These are phyloP conservation scores for Tetramorium parvispinum DNA, from an alignment of 1,140 invertebrate genomes.

Conservation along the genomic window DNA sequence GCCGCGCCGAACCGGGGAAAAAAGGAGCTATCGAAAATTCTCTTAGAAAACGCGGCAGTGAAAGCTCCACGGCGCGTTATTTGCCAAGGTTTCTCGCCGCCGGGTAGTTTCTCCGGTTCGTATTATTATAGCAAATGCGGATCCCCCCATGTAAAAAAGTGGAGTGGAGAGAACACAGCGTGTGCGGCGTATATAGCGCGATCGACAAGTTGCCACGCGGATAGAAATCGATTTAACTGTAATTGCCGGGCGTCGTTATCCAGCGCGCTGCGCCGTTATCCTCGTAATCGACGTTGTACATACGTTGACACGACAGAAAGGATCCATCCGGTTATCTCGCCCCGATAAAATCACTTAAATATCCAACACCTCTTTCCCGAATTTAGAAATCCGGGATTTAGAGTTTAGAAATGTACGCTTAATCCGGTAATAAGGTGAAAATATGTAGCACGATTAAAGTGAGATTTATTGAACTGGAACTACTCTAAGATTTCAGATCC, in stretches of 20 bases:
- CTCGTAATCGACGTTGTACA: slow-evolving; percentile 36
- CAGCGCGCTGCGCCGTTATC: slow-evolving; percentile 8
- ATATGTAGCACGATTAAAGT: not conserved
- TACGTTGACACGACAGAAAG: slow-evolving; percentile 43
- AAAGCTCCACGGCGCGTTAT: slow-evolving; percentile 55
- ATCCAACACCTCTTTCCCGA: slow-evolving; percentile 15
- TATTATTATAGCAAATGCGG: slow-evolving; percentile 38
- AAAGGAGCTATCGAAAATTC: slow-evolving; percentile 53
- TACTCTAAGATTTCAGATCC: not conserved
- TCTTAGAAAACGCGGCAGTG: slow-evolving; percentile 38
- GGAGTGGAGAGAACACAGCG: slow-evolving; percentile 7
- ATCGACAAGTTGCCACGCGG: slow-evolving; percentile 46
- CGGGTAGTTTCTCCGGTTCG: slow-evolving; percentile 43
- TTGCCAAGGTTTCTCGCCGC: slow-evolving; percentile 52
- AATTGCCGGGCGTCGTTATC: slow-evolving; percentile 55
- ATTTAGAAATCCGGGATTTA: not conserved
- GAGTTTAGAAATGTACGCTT: not conserved
- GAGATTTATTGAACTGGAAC: not conserved
- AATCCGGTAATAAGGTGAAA: not conserved
- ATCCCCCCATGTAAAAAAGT: slow-evolving; percentile 12
- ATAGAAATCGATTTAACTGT: slow-evolving; percentile 44
- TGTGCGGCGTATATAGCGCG: slow-evolving; percentile 17
- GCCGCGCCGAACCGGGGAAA: not conserved
- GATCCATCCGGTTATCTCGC: slow-evolving; percentile 1
- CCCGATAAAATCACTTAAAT: slow-evolving; percentile 24